phyloP scores from a whole-genome alignment of 2,113 vertebrate species.

The Mirza zaza region DNA sequence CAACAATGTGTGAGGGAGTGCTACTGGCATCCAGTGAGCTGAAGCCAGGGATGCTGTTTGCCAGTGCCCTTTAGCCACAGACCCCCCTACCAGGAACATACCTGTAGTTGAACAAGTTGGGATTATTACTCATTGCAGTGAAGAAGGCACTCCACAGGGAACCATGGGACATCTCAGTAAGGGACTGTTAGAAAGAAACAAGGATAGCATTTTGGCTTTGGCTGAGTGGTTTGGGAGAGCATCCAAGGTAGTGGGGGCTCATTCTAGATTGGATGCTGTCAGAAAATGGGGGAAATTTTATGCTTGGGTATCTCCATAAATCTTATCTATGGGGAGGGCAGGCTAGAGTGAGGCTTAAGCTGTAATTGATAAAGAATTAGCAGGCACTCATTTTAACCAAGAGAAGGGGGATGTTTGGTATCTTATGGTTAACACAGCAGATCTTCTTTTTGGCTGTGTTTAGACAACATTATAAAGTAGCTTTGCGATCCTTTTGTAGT shows the following conservation, averaged over 20 bases:
- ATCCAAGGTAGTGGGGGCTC: not conserved
- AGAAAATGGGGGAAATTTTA: slow-evolving; percentile 14
- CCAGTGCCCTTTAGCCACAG: not conserved
- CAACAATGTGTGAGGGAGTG: not conserved
- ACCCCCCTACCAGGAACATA: not conserved
- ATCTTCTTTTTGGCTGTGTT: slow-evolving; percentile 26
- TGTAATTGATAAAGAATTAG: not conserved
- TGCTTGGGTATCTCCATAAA: not conserved
- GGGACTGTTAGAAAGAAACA: not conserved
- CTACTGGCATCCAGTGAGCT: not conserved
- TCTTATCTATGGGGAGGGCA: not conserved
- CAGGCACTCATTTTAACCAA: slow-evolving; percentile 16
- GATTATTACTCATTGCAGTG: not conserved
- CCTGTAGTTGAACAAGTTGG: not conserved
- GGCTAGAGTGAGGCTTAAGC: not conserved
- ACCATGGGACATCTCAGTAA: not conserved
- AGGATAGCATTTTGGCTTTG: not conserved
- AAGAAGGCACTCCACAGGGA: not conserved
- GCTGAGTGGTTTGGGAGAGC: not conserved
- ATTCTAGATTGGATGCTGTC: not conserved
- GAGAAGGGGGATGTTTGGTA: not conserved
- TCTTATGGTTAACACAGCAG: not conserved
- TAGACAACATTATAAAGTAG: slow-evolving; percentile 27
- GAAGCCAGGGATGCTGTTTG: not conserved
- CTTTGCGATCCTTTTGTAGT: not conserved